A percentile compares a stretch with the other conserved stretches of the same genome.
Conservation (phyloP, 92 coral and sea anemone species). For the Galaxea fascicularis region DNA sequence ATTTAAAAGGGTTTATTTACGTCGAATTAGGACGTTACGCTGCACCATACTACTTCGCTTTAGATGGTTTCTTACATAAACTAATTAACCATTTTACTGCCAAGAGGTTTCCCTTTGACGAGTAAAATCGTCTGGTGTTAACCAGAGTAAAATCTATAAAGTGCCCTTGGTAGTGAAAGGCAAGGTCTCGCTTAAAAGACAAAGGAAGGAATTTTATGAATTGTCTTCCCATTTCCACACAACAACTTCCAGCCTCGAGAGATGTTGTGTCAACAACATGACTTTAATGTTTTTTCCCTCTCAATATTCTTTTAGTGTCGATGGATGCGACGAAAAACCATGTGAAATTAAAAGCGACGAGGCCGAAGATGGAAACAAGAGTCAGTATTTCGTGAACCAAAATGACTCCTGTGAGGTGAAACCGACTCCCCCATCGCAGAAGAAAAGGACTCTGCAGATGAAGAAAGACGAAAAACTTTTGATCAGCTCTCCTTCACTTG, state of each 20-base stretch:
- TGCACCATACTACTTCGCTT: too few relatives aligned
- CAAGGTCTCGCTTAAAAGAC: too few relatives aligned
- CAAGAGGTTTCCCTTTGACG: too few relatives aligned
- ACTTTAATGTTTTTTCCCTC: neutral
- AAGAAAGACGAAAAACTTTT: constrained; percentile 23
- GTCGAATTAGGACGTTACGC: too few relatives aligned
- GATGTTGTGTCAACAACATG: neutral
- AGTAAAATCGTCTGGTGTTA: too few relatives aligned
- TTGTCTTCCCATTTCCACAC: neutral
- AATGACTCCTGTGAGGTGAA: constrained; percentile 1
- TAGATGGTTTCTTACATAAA: too few relatives aligned
- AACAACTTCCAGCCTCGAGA: too few relatives aligned
- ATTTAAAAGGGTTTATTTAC: too few relatives aligned
- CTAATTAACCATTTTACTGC: too few relatives aligned
- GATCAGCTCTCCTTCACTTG: constrained; percentile 28
- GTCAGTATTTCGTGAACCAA: neutral
- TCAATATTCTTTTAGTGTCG: constrained; percentile 10
- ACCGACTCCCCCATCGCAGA: constrained; percentile 42
- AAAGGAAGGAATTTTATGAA: too few relatives aligned
- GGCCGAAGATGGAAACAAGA: neutral
- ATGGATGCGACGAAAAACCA: constrained; percentile 16
- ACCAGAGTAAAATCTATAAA: too few relatives aligned
- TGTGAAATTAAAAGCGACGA: constrained; percentile 9
- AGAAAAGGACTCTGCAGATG: constrained; percentile 24
- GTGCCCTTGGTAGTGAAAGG: too few relatives aligned